Evolutionary conservation across 2,113 vertebrate species (phyloP), one percentile per base, ranked within the genome.

Genomic region (Ceuthmochares aereus): DNA sequence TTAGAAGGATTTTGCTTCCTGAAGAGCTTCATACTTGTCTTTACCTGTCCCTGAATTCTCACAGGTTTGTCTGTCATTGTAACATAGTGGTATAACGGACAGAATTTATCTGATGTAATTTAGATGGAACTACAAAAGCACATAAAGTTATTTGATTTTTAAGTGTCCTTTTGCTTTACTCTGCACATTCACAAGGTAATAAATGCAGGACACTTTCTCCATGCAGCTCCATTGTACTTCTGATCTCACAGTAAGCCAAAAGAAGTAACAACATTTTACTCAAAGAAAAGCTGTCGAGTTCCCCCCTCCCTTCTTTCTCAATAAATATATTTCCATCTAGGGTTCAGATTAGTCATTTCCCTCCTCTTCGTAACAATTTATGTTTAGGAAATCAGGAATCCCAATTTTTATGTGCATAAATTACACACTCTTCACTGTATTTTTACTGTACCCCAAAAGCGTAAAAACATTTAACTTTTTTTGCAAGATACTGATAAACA

Each of bases 401-500:
- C 89, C 40, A 49, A 78, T 66, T 95, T 87, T 87, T 76, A 84
- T 4, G 10, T 87, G 67, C 54, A 90, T 77, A 81, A 84, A 84
- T 84, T 69, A 87, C 59, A 87, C 58, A 84, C 86, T 92, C 59
- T 77, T 91, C 68, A 40, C 62, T 49, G 49, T 82, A 76, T 62
- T 91, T 89, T 90, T 82, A 69, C 36, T 58, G 75, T 70, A 95
- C 67, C 55, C 78, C 52, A 55, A 92, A 94, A 90, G 45, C 12
- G 2, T 59, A 76, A 85, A 92, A 84, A 60, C 19, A 51, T 55
- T 49, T 52, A 34, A 42, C 49, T 69, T 94, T 89, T 94, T 96
- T 80, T 84, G 94, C 64, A 92, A 95, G 95, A 97, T 63, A 95
- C 70, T 90, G 96, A 91, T 97, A 95, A 97, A 97, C 80, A 96